Base-by-base conservation (phyloP, 1,140 invertebrate species). In the Drosophila hydei region DNA sequence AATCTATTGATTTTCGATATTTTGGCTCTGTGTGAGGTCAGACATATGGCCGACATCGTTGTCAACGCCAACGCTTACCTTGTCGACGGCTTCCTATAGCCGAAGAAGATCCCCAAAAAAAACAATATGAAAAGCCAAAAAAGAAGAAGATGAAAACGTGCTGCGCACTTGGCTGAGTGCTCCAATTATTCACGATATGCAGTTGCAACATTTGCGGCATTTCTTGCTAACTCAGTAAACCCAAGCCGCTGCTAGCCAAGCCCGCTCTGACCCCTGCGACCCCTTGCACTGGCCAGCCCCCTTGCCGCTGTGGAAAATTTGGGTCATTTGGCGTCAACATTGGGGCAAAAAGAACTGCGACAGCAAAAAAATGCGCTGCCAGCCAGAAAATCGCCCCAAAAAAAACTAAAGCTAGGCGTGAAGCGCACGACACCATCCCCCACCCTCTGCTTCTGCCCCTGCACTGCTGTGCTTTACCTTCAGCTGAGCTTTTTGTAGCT, bases 151-250 rank as follows among this genome's bases (percentile, higher is more conserved):
- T 63, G 9, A 72, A 62, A 84, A 84, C 79, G 75, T 79, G 75
- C 75, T 18, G 60, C 30, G 33, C 51, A 59, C 52, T 60, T 71
- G 38, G 75, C 77, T 59, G 77, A 78, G 56, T 87, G 83, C 72
- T 88, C 83, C 83, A 87, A 83, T 87, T 87, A 87, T 87, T 77
- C 63, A 67, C 62, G 47, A 77, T 72, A 77, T 84, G 64, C 43
- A 42, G 72, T 88, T 87, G 83, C 83, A 81, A 87, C 83, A 87
- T 76, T 83, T 51, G 64, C 55, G 40, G 75, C 83, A 58, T 75
- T 83, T 87, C 83, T 88, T 87, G 83, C 83, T 54, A 87, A 87
- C 62, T 88, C 83, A 88, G 78, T 78, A 69, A 78, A 81, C 65
- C 45, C 42, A 61, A 79, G 76, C 38, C 54, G 51, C 45, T 61